phyloP scores from a whole-genome alignment of 2,888 invertebrate genomes.

The Eupithecia abbreviata region DNA sequence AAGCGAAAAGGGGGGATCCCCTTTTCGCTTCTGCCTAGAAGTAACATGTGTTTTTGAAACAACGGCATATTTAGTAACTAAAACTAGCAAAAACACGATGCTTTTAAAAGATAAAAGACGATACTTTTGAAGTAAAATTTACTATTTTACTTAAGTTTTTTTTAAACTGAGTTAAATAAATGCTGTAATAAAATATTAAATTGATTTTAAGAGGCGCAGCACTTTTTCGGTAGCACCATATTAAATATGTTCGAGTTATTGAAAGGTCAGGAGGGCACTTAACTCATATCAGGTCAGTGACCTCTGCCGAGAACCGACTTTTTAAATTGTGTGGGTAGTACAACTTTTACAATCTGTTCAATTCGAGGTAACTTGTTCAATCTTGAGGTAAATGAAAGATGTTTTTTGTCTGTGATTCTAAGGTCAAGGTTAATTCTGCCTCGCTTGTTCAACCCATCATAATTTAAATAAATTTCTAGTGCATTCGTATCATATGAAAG shows the following conservation, averaged over 20 bases:
- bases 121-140: neutral
- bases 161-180: neutral
- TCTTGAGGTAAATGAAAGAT: neutral
- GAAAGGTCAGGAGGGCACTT: slow-evolving; percentile 3
- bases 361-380: neutral
- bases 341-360: neutral
- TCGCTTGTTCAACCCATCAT: neutral
- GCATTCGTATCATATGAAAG: neutral
- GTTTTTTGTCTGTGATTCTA: neutral
- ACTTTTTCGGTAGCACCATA: neutral
- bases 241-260: neutral
- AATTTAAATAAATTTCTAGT: neutral
- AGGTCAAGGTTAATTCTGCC: neutral
- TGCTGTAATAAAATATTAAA: neutral
- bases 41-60: neutral
- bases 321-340: slow-evolving; percentile 8
- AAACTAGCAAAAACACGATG: no score
- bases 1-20: no score
- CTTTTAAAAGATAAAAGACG: no score
- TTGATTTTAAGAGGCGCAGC: neutral
- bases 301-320: neutral
- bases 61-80: neutral
- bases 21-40: neutral
- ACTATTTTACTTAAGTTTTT: neutral
- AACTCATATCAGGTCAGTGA: neutral